phyloP scores from a whole-genome alignment of 2,113 vertebrate genomes.

The Felis catus region DNA sequence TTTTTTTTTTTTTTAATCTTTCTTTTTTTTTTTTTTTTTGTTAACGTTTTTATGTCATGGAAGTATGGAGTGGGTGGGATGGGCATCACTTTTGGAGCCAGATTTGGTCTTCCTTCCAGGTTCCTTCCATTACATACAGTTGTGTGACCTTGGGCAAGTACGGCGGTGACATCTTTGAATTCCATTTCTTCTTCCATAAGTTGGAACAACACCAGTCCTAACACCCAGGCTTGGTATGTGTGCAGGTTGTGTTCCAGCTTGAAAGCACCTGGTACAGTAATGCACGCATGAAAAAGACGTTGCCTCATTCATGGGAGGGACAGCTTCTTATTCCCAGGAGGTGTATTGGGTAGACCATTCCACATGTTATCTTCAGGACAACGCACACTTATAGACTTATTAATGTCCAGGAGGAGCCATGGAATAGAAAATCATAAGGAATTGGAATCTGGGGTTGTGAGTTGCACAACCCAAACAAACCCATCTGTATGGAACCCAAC shows the following conservation, averaged over 20 bases:
- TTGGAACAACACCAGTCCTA: not conserved
- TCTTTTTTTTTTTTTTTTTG: not conserved
- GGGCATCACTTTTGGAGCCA: not conserved
- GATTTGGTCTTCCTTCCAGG: not conserved
- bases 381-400: not conserved
- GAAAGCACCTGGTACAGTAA: not conserved
- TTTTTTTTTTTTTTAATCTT: not conserved
- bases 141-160: not conserved
- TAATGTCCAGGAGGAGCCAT: not conserved
- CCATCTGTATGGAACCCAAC: not conserved
- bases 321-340: not conserved
- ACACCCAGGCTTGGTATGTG: not conserved
- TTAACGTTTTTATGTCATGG: not conserved
- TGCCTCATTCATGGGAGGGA: not conserved
- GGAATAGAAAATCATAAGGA: not conserved
- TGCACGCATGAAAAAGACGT: fast-evolving
- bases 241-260: not conserved
- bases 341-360: too few species aligned
- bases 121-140: not conserved
- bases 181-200: not conserved
- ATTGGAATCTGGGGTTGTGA: not conserved
- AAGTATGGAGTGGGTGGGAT: not conserved
- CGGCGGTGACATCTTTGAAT: not conserved
- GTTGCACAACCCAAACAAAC: not conserved
- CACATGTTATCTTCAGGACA: not conserved